Base-by-base conservation (phyloP, 2,888 invertebrate species). In the Ditula angustiorana region DNA sequence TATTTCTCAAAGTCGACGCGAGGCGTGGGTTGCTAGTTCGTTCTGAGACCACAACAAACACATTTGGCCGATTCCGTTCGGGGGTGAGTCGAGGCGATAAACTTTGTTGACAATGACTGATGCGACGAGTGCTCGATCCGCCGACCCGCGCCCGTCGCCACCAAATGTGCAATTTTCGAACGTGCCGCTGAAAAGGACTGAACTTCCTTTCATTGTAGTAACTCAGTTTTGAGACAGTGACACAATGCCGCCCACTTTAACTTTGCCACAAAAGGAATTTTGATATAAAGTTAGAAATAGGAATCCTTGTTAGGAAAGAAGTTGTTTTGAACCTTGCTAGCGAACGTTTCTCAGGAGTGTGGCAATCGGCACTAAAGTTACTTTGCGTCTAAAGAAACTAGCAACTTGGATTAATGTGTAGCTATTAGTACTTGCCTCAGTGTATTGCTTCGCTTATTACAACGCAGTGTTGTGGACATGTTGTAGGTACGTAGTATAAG, bases 51-150 rank as follows among this genome's bases (percentile, higher is more conserved):
- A 83, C 86, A 86, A 83, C 83, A 88, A 88, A 89, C 84, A 88
- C 86, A 84, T 86, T 84, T 80, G 77, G 79, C 74, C 77, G 81
- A 82, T 82, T 81, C 82, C 76, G 78, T 78, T 76, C 73, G 73
- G 71, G 70, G 69, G 72, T 73, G 74, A 76, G 71, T 72, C 73
- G 63, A 62, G 67, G 79, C 80, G 82, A 85, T 85, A 86, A 87
- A 89, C 80, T 88, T 88, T 84, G 87, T 87, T 88, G 90, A 90
- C 90, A 89, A 88, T 87, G 88, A 88, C 85, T 85, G 88, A 90
- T 89, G 86, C 81, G 73, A 73, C 75, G 71, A 76, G 73, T 73
- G 73, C 71, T 66, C 73, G 74, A 73, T 72, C 69, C 69, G 69
- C 71, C 73, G 71, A 70, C 70, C 74, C 74, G 70, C 70, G 68